Evolutionary conservation across 2,888 invertebrate genomes (phyloP).

Genomic region (Nemoura dubitans): DNA sequence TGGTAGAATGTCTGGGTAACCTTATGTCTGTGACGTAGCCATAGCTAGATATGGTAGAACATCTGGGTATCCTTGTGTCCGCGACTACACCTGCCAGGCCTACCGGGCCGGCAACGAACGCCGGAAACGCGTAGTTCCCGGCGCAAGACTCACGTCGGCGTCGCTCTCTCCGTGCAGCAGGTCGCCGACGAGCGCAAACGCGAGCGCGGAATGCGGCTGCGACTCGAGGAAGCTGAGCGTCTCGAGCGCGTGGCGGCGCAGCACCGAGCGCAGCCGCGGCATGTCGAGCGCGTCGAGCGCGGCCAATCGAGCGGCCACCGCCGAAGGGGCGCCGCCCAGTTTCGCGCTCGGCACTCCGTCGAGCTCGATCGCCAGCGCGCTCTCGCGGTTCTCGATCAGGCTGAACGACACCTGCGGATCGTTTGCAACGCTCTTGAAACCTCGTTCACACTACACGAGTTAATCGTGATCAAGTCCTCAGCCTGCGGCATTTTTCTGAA

Average conservation of each 20-base stretch:
- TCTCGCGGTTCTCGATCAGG: conserved; percentile 76
- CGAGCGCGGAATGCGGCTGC: conserved; percentile 78
- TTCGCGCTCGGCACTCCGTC: conserved; percentile 79
- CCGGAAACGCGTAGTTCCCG: too few relatives aligned
- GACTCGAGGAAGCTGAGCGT: conserved; percentile 77
- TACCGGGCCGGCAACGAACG: too few relatives aligned
- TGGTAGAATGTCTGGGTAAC: too few relatives aligned
- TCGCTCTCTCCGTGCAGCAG: conserved; percentile 81
- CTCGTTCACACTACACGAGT: too few relatives aligned
- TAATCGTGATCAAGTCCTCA: too few relatives aligned
- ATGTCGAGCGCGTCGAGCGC: conserved; percentile 74
- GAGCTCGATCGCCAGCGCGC: conserved; percentile 75
- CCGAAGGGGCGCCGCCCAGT: conserved; percentile 68
- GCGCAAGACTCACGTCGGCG: conserved; percentile 78
- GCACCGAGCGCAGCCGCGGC: conserved; percentile 76
- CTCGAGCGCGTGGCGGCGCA: conserved; percentile 76
- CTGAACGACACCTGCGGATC: conserved; percentile 66
- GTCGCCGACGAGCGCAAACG: conserved; percentile 82
- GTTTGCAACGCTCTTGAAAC: too few relatives aligned
- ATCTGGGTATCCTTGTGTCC: too few relatives aligned
- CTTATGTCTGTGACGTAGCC: too few relatives aligned
- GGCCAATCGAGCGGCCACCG: conserved; percentile 61
- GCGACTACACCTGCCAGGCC: too few relatives aligned
- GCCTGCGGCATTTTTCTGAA: too few relatives aligned
- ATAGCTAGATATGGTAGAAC: too few relatives aligned